phyloP scores from a whole-genome alignment of 2,113 vertebrate species.

The Cryptomyrus ogoouensis region DNA sequence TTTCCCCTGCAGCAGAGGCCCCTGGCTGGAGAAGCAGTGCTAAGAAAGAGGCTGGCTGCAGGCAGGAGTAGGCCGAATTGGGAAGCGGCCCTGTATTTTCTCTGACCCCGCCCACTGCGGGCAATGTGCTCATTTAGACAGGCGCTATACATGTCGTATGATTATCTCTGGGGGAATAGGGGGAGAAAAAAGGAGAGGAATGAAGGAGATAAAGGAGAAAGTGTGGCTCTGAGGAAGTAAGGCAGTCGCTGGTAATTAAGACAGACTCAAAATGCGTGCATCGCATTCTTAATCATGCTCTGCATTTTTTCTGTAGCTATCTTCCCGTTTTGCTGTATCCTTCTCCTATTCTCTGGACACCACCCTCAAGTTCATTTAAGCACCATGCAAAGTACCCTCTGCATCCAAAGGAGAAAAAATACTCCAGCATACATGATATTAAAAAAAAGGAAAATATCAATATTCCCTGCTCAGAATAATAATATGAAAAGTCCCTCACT shows the following conservation, averaged over 20 bases:
- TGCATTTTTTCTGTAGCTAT: constrained; percentile 16
- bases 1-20: neutral
- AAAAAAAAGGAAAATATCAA: neutral
- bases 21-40: neutral
- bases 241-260: constrained; percentile 38
- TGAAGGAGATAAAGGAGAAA: constrained; percentile 3
- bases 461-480: neutral
- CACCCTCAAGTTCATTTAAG: neutral
- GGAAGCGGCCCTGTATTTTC: neutral
- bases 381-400: neutral
- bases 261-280: constrained; percentile 23
- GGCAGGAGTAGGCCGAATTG: neutral
- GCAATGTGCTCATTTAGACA: neutral
- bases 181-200: neutral
- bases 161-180: constrained; percentile 3
- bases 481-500: neutral
- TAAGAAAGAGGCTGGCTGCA: constrained; percentile 11
- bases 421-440: neutral
- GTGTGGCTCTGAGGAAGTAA: constrained; percentile 23
- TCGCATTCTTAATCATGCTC: constrained; percentile 11
- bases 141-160: constrained; percentile 5
- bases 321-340: neutral
- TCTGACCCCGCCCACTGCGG: constrained; percentile 1
- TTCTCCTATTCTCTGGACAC: neutral
- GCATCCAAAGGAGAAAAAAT: neutral